Base-by-base conservation (phyloP, 1,140 invertebrate species). In the Stegodyphus dumicola region DNA sequence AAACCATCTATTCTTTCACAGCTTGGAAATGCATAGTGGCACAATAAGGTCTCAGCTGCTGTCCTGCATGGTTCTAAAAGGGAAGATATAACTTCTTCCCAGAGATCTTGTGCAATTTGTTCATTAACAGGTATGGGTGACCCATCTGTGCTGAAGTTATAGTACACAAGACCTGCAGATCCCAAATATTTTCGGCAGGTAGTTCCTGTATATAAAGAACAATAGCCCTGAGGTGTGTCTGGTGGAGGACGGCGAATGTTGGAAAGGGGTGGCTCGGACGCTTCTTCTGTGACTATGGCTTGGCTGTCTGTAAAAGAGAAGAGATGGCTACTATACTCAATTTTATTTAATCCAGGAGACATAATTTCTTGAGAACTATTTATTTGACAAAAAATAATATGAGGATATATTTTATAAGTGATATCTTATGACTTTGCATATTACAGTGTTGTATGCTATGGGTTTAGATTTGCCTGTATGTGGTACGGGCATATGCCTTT, bases 1-100 rank as follows among this genome's bases (percentile, higher is more conserved):
- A 85, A 75, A 9, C 93, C 92, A 88, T 88, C 85, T 11, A 93
- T 92, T 88, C 94, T 89, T 69, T 93, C 92, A 89, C 97, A 98
- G 89, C 95, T 93, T 6, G 97, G 97, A 91, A 98, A 98, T 10
- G 96, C 96, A 91, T 96, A 97, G 77, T 95, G 93, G 91, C 97
- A 98, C 7, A 98, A 91, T 88, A 98, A 92, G 90, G 95, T 94
- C 91, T 97, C 95, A 54, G 97, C 96, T 73, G 95, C 95, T 87
- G 93, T 94, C 74, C 94, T 92, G 91, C 97, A 98, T 70, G 95
- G 94, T 88, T 96, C 95, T 70, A 93, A 92, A 9, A 97, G 91
- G 71, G 93, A 93, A 48, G 92, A 92, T 88, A 98, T 95, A 88
- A 97, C 92, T 92, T 97, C 96, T 87, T 95, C 93, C 95, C 95